Conservation (phyloP, 2,113 vertebrate genomes). For the Copsychus sechellarum region DNA sequence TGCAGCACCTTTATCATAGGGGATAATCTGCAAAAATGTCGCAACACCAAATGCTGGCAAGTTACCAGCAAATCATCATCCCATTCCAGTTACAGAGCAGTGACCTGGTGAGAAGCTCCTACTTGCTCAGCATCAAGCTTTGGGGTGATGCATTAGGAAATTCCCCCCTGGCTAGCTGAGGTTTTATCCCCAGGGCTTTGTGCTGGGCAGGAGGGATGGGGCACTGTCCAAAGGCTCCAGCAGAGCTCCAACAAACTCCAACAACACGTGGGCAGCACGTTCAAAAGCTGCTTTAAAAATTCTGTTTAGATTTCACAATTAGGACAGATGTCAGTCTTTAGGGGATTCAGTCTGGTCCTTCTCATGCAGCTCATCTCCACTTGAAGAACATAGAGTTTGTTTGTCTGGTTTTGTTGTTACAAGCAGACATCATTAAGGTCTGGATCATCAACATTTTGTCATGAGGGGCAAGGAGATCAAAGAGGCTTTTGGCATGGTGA, state of each 20-base stretch:
- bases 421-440: not conserved
- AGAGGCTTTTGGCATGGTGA: not conserved
- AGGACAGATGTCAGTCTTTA: conserved; percentile 37
- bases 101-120: conserved; percentile 28
- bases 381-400: not conserved
- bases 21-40: conserved; percentile 1
- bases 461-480: not conserved
- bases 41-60: conserved; percentile 2
- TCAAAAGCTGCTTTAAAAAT: not conserved
- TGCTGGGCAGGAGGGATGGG: not conserved
- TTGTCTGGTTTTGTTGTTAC: not conserved
- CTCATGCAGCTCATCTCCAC: not conserved
- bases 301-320: not conserved
- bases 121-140: not conserved
- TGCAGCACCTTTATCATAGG: not conserved
- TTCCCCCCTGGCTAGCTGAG: not conserved
- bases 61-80: not conserved
- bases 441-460: not conserved
- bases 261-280: not conserved
- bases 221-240: not conserved
- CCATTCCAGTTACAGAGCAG: not conserved
- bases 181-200: not conserved
- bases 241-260: not conserved
- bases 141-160: not conserved
- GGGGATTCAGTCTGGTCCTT: not conserved